These are phyloP conservation scores for Mormyrus proboscirostris DNA, from an alignment of 2,797 vertebrate genomes.

Conservation along the genomic window DNA sequence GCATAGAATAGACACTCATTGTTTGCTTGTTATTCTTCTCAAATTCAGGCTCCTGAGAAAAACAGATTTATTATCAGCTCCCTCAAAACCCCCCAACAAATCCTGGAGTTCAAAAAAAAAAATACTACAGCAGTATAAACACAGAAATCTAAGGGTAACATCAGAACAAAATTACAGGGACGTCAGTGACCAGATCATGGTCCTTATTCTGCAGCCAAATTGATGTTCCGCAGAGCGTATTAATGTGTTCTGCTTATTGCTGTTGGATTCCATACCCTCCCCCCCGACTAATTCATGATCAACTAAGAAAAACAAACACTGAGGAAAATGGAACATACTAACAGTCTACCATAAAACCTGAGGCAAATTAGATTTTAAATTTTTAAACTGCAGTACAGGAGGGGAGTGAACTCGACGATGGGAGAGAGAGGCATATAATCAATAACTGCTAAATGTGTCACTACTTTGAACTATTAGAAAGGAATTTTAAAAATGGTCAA, in stretches of 20 bases:
- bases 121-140: background rate
- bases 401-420: background rate
- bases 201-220: background rate
- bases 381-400: background rate
- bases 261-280: background rate
- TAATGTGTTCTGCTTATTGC: background rate
- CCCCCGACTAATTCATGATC: conserved; percentile 1
- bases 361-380: background rate
- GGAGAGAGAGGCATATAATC: background rate
- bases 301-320: background rate
- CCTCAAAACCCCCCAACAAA: background rate
- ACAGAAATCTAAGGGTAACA: background rate
- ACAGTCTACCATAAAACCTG: background rate
- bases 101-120: background rate
- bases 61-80: background rate
- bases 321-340: background rate
- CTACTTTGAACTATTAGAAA: background rate
- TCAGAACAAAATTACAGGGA: background rate
- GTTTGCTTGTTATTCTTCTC: background rate
- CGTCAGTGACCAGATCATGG: too few relatives aligned
- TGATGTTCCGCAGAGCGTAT: background rate
- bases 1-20: background rate
- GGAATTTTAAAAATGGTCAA: background rate
- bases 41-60: background rate
- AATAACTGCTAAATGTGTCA: background rate